Evolutionary conservation across 2,888 invertebrate species (phyloP).

Genomic region (Syrphus vitripennis): DNA sequence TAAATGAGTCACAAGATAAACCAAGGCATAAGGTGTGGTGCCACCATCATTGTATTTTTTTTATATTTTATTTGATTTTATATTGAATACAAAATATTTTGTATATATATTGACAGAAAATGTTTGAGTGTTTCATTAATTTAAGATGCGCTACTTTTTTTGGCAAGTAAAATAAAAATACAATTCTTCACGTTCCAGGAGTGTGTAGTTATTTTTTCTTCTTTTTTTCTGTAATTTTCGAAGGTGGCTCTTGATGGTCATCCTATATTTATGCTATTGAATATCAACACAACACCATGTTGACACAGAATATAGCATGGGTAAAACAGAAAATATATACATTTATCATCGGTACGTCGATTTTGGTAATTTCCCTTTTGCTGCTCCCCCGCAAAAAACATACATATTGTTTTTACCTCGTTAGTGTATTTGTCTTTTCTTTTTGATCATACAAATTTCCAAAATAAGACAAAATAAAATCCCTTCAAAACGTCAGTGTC

Average conservation of each 20-base stretch:
- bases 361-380: conserved; percentile 8
- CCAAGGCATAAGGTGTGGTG: conserved; percentile 65
- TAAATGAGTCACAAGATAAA: conserved; percentile 56
- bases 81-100: conserved; percentile 55
- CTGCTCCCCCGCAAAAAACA: conserved; percentile 9
- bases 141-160: conserved; percentile 7
- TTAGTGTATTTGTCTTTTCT: not conserved
- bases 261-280: conserved; percentile 13
- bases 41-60: conserved; percentile 36
- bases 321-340: not conserved
- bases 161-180: conserved; percentile 18
- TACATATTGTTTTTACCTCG: not conserved
- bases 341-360: not conserved
- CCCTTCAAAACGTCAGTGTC: conserved; percentile 10
- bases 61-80: conserved; percentile 18
- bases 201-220: conserved; percentile 20
- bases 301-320: conserved; percentile 17
- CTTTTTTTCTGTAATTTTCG: not conserved
- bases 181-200: conserved; percentile 38
- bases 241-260: conserved; percentile 22
- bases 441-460: not conserved
- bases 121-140: conserved; percentile 21
- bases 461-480: not conserved
- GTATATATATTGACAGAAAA: not conserved
- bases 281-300: conserved; percentile 7